Evolutionary conservation across 2,113 vertebrate species (phyloP).

Genomic region (Panthera uncia): DNA sequence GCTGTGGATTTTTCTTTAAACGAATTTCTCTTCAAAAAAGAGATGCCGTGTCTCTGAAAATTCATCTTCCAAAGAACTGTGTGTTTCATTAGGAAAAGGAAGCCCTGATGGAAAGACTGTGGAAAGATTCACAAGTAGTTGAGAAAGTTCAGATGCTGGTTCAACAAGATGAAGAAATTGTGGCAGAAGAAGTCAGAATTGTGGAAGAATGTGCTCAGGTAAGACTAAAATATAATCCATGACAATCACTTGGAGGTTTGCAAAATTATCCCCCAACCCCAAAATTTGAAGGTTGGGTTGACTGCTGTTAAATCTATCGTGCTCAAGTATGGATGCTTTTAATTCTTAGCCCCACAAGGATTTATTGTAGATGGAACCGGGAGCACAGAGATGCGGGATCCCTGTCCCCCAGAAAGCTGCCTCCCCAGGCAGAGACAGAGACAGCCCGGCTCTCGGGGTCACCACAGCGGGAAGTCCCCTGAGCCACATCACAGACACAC

Average conservation of each 20-base stretch:
- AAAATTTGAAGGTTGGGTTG: neutral
- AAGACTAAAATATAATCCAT: neutral
- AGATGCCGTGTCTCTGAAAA: neutral
- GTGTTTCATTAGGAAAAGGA: constrained; percentile 75
- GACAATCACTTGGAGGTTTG: neutral
- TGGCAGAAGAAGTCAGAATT: constrained; percentile 74
- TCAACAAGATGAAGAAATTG: constrained; percentile 80
- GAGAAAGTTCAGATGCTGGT: constrained; percentile 78
- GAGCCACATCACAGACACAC: no score
- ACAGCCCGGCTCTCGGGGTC: no score
- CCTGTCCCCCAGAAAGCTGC: neutral
- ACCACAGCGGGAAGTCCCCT: no score
- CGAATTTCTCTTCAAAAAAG: neutral
- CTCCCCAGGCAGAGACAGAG: neutral
- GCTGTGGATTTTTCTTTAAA: neutral
- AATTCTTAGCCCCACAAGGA: neutral
- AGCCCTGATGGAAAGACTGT: constrained; percentile 73
- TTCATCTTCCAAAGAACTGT: neutral
- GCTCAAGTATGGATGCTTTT: neutral
- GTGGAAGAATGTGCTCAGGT: constrained; percentile 81
- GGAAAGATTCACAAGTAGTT: constrained; percentile 75
- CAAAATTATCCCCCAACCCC: neutral
- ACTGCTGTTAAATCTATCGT: neutral
- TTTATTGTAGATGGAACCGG: neutral
- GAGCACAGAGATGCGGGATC: neutral